Conservation (phyloP, 1,140 invertebrate genomes). For the Drosophila pandora region DNA sequence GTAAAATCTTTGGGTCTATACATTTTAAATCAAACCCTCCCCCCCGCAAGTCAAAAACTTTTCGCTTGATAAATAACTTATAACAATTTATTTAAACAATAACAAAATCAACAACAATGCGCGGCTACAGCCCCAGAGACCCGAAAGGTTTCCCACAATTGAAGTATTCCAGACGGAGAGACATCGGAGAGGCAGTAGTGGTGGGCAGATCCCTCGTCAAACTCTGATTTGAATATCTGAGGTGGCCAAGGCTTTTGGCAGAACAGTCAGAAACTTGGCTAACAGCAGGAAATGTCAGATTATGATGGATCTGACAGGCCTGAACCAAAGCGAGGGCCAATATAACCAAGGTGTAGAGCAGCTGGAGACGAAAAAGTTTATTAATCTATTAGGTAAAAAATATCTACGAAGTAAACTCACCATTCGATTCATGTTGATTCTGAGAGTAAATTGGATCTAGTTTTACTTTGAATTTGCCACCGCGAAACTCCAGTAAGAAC, state of each 20-base stretch:
- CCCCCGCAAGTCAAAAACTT: background rate
- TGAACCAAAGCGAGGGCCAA: slow-evolving; percentile 26
- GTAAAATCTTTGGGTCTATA: too few relatives aligned
- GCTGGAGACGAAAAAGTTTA: slow-evolving; percentile 6
- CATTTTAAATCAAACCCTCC: background rate
- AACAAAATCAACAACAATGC: slow-evolving; percentile 62
- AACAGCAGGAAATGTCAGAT: slow-evolving; percentile 47
- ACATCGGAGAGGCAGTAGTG: background rate
- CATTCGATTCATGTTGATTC: slow-evolving; percentile 55
- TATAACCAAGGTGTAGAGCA: slow-evolving; percentile 62
- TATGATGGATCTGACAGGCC: slow-evolving; percentile 48
- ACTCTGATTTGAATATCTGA: slow-evolving; percentile 15
- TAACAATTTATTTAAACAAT: slow-evolving; percentile 51
- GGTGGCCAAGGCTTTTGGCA: slow-evolving; percentile 3
- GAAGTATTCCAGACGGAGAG: slow-evolving; percentile 7
- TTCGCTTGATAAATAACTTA: slow-evolving; percentile 30
- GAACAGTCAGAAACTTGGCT: slow-evolving; percentile 26
- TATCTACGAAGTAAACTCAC: slow-evolving; percentile 12
- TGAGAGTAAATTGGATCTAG: slow-evolving; percentile 60
- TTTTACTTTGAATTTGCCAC: slow-evolving; percentile 76
- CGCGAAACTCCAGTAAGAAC: slow-evolving; percentile 78
- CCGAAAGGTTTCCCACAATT: slow-evolving; percentile 18
- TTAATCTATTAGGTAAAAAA: background rate
- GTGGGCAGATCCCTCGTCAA: slow-evolving; percentile 41
- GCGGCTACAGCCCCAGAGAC: slow-evolving; percentile 11